These are phyloP conservation scores for Palythoa heliodiscus DNA, from an alignment of 92 coral and sea anemone genomes.

Conservation along the genomic window DNA sequence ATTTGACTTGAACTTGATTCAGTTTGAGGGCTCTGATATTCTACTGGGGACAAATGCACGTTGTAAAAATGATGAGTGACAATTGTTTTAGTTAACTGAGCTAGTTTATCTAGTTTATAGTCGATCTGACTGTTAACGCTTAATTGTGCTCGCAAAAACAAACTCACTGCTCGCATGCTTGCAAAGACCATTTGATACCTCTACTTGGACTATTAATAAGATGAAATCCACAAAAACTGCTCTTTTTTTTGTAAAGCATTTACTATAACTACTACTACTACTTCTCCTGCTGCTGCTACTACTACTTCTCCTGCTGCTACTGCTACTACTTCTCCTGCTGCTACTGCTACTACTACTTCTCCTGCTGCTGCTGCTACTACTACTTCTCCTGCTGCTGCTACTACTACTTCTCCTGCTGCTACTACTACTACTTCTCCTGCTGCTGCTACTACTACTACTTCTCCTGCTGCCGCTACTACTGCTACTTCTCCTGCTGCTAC, in stretches of 20 bases:
- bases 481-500: background rate
- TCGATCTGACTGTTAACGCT: too few species aligned
- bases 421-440: background rate
- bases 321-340: background rate
- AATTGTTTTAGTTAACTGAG: too few species aligned
- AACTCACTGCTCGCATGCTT: too few species aligned
- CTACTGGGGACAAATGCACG: background rate
- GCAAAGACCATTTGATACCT: too few species aligned
- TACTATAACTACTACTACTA: too few species aligned
- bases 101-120: too few species aligned
- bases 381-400: background rate
- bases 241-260: too few species aligned
- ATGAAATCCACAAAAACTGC: too few species aligned
- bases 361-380: background rate
- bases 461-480: too few species aligned
- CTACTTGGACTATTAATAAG: too few species aligned
- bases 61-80: too few species aligned
- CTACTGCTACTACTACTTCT: background rate
- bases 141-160: too few species aligned
- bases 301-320: background rate
- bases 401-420: background rate
- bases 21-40: background rate
- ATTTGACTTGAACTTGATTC: slow-evolving; percentile 25
- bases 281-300: background rate
- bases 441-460: background rate